Percentiles rank a stretch among this genome's conserved stretches.
Evolutionary conservation across 92 coral and sea anemone genomes (phyloP).

Genomic region (Ricordea florida): DNA sequence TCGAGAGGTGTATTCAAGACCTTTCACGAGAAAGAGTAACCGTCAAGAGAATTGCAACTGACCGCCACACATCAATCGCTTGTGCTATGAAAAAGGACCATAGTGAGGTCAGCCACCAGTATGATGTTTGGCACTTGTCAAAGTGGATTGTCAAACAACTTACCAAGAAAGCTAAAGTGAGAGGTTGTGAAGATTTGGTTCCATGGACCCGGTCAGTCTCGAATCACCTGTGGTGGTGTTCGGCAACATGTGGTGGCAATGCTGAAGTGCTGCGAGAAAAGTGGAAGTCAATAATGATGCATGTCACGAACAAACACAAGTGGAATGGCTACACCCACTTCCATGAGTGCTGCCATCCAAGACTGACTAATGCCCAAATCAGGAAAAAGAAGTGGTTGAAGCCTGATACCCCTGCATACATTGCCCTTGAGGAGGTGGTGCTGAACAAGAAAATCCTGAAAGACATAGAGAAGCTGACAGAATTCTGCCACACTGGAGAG

Average conservation of each 20-base stretch:
- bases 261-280: constrained; percentile 36
- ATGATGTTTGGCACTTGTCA: constrained; percentile 70
- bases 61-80: constrained; percentile 52
- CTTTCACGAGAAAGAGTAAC: neutral
- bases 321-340: constrained; percentile 20
- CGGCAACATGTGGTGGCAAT: constrained; percentile 44
- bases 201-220: constrained; percentile 63
- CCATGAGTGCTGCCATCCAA: constrained; percentile 41
- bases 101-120: constrained; percentile 44
- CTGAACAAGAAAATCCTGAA: constrained; percentile 30
- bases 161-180: constrained; percentile 41
- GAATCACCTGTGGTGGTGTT: constrained; percentile 72
- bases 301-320: constrained; percentile 29
- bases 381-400: constrained; percentile 40
- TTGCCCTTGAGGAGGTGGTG: constrained; percentile 62
- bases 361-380: constrained; percentile 6
- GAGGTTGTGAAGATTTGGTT: constrained; percentile 33
- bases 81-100: constrained; percentile 44
- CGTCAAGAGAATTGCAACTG: constrained; percentile 31
- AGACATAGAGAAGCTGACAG: constrained; percentile 44
- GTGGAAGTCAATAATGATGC: constrained; percentile 46
- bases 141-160: constrained; percentile 58
- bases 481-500: constrained; percentile 56
- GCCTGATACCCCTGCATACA: constrained; percentile 37
- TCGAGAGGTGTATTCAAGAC: no score